These are phyloP conservation scores for Temnothorax ravouxi DNA, from an alignment of 2,888 invertebrate genomes.

Conservation along the genomic window DNA sequence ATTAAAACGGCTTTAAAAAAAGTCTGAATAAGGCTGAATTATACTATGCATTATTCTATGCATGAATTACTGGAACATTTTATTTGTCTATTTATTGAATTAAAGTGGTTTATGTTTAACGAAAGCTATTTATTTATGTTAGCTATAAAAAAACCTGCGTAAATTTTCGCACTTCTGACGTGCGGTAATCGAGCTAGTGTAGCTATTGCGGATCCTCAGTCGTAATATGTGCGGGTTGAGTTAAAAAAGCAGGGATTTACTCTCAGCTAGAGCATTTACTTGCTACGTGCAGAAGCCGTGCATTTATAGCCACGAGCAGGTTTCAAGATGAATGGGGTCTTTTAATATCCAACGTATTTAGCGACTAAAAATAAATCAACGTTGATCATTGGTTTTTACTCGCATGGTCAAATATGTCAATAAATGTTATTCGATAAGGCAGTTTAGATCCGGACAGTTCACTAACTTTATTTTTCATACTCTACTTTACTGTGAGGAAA, in stretches of 20 bases:
- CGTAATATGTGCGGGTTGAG: background rate
- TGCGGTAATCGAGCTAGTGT: background rate
- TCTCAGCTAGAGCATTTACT: background rate
- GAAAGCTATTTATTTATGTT: constrained; percentile 13
- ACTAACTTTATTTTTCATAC: constrained; percentile 14
- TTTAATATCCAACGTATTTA: constrained; percentile 36
- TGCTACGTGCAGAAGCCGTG: background rate
- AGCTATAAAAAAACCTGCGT: background rate
- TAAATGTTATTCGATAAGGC: constrained; percentile 34
- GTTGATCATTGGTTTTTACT: constrained; percentile 25
- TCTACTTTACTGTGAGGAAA: background rate
- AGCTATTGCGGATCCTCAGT: background rate
- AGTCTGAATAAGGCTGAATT: background rate
- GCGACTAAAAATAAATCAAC: constrained; percentile 29
- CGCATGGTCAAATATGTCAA: constrained; percentile 17
- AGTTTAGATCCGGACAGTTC: background rate
- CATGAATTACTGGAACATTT: background rate
- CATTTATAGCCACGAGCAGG: constrained; percentile 29
- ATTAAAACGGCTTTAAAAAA: background rate
- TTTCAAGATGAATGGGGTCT: constrained; percentile 23
- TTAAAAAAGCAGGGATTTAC: background rate
- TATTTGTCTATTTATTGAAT: constrained; percentile 7
- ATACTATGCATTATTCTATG: background rate
- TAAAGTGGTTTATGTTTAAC: background rate
- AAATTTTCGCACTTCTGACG: background rate